A percentile compares a stretch with the other conserved stretches of the same genome.
Evolutionary conservation across 2,113 vertebrate species (phyloP).

Genomic region (Scartelaos histophorus): DNA sequence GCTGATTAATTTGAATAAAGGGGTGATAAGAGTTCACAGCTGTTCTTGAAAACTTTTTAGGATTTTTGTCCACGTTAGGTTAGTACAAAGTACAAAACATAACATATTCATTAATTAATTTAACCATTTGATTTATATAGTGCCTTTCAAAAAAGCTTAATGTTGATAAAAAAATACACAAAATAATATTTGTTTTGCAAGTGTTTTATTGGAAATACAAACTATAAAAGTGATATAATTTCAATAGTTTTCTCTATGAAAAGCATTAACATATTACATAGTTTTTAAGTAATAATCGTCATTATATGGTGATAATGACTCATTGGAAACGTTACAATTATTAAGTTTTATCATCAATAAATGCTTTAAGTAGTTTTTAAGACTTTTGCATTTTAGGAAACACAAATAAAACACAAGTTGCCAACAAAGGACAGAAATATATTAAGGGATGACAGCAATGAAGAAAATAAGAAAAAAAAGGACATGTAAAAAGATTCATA

Average conservation of each 20-base stretch:
- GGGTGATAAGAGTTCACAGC: slow-evolving; percentile 14
- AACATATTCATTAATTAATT: too few species aligned
- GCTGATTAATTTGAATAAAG: slow-evolving; percentile 10
- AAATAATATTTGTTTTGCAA: background rate
- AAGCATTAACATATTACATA: background rate
- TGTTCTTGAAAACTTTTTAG: slow-evolving; percentile 17
- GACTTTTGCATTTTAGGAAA: background rate
- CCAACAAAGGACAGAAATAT: background rate
- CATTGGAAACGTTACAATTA: background rate
- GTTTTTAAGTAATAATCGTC: background rate
- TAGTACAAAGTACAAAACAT: too few species aligned
- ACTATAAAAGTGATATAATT: slow-evolving; percentile 50
- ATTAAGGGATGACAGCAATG: background rate
- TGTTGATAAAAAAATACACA: background rate
- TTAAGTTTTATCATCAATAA: background rate
- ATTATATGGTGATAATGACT: background rate
- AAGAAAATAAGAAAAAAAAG: background rate
- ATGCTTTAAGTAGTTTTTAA: background rate
- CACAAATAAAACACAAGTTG: background rate
- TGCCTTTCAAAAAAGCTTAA: too few species aligned
- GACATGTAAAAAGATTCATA: background rate
- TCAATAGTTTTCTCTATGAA: background rate
- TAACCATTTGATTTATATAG: too few species aligned
- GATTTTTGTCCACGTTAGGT: background rate
- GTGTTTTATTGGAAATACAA: slow-evolving; percentile 68